Base-by-base conservation (phyloP, 2,113 vertebrate species). In the Galemys pyrenaicus region DNA sequence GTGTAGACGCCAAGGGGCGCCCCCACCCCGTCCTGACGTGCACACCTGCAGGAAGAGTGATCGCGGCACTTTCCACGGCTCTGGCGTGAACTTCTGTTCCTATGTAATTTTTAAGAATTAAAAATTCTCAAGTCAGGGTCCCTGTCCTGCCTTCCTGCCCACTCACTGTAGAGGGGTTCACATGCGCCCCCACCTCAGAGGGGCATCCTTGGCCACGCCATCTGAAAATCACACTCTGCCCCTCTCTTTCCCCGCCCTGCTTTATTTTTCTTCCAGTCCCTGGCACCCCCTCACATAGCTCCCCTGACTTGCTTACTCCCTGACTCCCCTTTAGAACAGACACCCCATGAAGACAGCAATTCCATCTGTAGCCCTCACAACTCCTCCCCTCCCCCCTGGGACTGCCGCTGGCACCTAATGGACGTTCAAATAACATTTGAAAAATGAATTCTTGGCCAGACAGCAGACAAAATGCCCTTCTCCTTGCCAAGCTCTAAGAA, bases 11-110 rank as follows among this genome's bases (percentile, higher is more conserved):
- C 41, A 32, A 10, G n/a, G 37, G 41, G 51, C 30, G 26, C 46
- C 54, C 12, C 1, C 11, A 1, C 49, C 24, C 39, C 24, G 6
- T 13, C n/a, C 0, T 2, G 11, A 39, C 4, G 5, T 30, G 8
- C 6, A 11, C 1, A 37, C 37, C 49, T 32, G 7, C 28, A 30
- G 60, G 16, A 6, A 56, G 28, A 56, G 46, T 0, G 4, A 17
- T 9, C 20, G 19, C 0, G 37, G 49, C 13, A 11, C 39, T 16
- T 78, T 41, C 28, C 60, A 68, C 62, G 5, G 28, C 15, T 62
- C 74, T 41, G 6, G 37, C n/a, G 13, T 26, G 62, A 62, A 51
- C 13, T 64, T 70, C 32, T n/a, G 13, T 71, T 15, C 60, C 41
- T 54, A 41, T 62, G 62, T 28, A 39, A 62, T 62, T 62, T 9